These are phyloP conservation scores for Thyatira batis DNA, from an alignment of 2,888 invertebrate genomes.

Conservation along the genomic window DNA sequence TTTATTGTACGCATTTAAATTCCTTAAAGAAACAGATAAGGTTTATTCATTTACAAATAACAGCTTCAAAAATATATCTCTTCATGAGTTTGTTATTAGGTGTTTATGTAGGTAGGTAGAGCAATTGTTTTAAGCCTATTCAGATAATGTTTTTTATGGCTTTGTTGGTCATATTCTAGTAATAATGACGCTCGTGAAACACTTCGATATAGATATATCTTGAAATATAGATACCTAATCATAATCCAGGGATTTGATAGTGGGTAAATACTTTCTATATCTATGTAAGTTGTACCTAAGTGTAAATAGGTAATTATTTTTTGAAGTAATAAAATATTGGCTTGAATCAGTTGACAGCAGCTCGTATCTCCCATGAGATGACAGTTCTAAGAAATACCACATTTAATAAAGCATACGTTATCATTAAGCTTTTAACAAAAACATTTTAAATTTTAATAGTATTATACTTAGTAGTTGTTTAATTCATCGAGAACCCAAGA, in stretches of 20 bases:
- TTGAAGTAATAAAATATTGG: conserved; percentile 10
- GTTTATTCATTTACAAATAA: too few relatives aligned
- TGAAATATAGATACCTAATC: neutral
- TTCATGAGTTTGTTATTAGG: conserved; percentile 34
- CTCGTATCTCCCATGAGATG: neutral
- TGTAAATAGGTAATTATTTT: conserved; percentile 7
- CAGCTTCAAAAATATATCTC: conserved; percentile 9
- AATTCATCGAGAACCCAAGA: too few relatives aligned
- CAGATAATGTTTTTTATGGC: conserved; percentile 10
- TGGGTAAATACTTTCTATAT: conserved; percentile 5
- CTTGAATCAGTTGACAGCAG: neutral
- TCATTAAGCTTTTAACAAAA: too few relatives aligned
- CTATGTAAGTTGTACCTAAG: too few relatives aligned
- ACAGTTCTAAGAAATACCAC: too few relatives aligned
- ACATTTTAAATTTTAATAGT: too few relatives aligned
- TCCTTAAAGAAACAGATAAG: too few relatives aligned
- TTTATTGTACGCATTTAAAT: too few relatives aligned
- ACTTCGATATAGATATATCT: neutral
- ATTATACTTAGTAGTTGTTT: too few relatives aligned
- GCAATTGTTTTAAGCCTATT: neutral
- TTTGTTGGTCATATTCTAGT: conserved; percentile 2
- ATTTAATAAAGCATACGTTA: too few relatives aligned
- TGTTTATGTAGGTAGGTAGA: conserved; percentile 11
- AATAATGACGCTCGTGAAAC: neutral
- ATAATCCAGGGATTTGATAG: conserved; percentile 14